These are phyloP conservation scores for Chaenocephalus aceratus DNA, from an alignment of 2,113 vertebrate genomes.

Conservation along the genomic window DNA sequence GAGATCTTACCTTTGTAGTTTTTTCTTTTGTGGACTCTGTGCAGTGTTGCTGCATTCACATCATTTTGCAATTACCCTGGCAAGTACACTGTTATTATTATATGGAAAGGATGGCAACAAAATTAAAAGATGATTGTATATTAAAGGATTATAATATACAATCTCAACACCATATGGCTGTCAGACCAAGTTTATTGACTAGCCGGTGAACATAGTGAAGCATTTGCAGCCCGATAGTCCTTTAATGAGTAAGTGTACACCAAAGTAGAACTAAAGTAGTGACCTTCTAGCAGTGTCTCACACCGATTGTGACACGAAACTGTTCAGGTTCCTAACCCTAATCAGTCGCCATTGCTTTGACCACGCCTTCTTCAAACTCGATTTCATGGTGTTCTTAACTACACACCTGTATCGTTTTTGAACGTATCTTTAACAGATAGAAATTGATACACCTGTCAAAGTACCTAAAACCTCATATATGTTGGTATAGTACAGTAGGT, in stretches of 20 bases:
- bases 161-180: background rate
- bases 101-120: background rate
- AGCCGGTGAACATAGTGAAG: background rate
- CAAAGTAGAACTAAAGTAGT: background rate
- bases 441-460: no score
- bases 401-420: no score
- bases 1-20: background rate
- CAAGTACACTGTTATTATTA: background rate
- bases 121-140: background rate
- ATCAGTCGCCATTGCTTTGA: no score
- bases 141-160: background rate
- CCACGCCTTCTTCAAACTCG: no score
- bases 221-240: background rate
- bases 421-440: no score
- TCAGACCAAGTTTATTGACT: background rate
- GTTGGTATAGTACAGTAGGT: no score
- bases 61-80: background rate
- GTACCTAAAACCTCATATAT: no score
- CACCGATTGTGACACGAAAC: no score
- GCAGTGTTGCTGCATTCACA: background rate
- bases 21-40: background rate
- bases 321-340: no score
- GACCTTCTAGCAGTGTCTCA: background rate
- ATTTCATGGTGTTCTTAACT: no score
- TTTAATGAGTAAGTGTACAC: background rate